Evolutionary conservation across 2,113 vertebrate genomes (phyloP).

Genomic region (Calypte anna): DNA sequence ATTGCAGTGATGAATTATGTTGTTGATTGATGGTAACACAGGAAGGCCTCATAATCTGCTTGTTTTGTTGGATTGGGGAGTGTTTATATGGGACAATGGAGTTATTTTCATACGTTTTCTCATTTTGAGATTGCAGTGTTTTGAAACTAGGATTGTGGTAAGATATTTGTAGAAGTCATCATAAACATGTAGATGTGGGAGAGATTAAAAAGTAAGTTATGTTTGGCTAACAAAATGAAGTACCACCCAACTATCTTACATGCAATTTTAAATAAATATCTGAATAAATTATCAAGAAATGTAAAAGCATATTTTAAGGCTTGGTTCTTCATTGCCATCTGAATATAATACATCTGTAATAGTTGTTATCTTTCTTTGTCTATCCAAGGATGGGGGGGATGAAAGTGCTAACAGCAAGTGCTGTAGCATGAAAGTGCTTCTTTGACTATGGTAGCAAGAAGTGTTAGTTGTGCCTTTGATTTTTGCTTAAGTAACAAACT

Average conservation of each 20-base stretch:
- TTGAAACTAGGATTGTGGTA: not conserved
- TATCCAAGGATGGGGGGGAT: not conserved
- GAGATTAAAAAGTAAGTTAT: not conserved
- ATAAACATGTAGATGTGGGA: not conserved
- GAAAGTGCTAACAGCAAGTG: not conserved
- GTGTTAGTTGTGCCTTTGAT: not conserved
- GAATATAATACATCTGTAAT: not conserved
- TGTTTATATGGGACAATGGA: not conserved
- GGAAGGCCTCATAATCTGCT: not conserved
- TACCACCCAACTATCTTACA: not conserved
- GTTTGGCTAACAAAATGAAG: not conserved
- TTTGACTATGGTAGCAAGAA: not conserved
- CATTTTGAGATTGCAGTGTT: not conserved
- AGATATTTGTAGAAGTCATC: not conserved
- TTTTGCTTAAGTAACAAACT: not conserved
- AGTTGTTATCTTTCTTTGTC: not conserved
- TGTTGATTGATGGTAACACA: not conserved
- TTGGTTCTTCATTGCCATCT: not conserved
- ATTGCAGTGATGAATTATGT: not conserved
- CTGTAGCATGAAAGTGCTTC: not conserved
- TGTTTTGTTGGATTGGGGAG: not conserved
- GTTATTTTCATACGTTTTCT: not conserved
- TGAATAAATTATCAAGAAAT: not conserved
- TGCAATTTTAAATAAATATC: not conserved
- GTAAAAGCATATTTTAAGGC: not conserved